Percentiles rank a stretch among this genome's conserved stretches.
phyloP scores from a whole-genome alignment of 2,797 vertebrate genomes.

The Nasua narica region DNA sequence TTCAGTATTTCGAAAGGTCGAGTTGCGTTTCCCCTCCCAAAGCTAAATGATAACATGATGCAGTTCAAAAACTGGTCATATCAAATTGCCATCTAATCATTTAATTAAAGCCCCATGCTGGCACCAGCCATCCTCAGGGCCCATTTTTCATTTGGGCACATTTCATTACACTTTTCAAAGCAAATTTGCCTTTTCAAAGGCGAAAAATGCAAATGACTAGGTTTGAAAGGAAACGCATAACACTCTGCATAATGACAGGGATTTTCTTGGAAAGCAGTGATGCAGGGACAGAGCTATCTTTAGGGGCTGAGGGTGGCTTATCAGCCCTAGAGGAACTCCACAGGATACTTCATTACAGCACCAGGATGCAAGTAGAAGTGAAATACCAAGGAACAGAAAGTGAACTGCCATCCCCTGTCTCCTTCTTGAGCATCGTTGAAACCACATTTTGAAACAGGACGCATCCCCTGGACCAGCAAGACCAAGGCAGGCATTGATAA shows the following conservation, averaged over 20 bases:
- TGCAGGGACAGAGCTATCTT: conserved; percentile 62
- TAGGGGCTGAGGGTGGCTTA: conserved; percentile 42
- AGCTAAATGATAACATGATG: conserved; percentile 72
- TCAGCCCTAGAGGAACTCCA: conserved; percentile 37
- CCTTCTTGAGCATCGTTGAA: neutral
- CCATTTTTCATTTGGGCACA: conserved; percentile 80
- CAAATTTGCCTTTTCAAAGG: conserved; percentile 78
- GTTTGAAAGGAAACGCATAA: conserved; percentile 76
- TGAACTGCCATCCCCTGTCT: neutral
- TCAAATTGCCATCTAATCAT: conserved; percentile 83
- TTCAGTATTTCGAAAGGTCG: conserved; percentile 75
- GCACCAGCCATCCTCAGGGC: conserved; percentile 74
- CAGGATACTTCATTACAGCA: conserved; percentile 42
- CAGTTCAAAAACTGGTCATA: conserved; percentile 79
- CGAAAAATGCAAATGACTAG: conserved; percentile 79
- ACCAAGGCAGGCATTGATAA: conserved; percentile 26
- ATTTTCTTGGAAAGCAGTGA: conserved; percentile 72
- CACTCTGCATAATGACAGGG: conserved; percentile 66
- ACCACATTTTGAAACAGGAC: conserved; percentile 29
- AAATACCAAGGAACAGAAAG: conserved; percentile 42
- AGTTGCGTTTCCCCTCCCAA: conserved; percentile 70
- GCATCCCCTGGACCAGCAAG: neutral
- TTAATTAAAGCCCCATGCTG: conserved; percentile 81
- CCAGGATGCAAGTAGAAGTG: neutral
- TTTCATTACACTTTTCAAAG: conserved; percentile 81